phyloP scores from a whole-genome alignment of 2,113 vertebrate genomes.

The Copsychus sechellarum region DNA sequence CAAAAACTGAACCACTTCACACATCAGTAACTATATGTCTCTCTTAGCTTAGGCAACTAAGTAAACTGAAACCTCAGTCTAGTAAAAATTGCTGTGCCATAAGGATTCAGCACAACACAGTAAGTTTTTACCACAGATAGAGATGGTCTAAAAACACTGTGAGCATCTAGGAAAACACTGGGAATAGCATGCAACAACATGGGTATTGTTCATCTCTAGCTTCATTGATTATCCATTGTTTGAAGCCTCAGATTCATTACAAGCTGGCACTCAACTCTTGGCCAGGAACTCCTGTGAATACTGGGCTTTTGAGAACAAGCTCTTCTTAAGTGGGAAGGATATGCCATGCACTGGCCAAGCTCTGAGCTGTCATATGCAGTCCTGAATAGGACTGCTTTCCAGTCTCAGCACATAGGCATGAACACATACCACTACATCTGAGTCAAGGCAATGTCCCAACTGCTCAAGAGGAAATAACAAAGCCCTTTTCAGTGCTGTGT shows the following conservation, averaged over 20 bases:
- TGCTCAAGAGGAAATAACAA: constrained; percentile 4
- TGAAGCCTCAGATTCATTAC: constrained; percentile 35
- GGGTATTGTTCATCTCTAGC: constrained; percentile 11
- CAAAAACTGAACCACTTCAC: not conserved
- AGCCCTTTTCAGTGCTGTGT: not conserved
- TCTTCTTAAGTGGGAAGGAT: not conserved
- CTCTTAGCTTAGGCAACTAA: not conserved
- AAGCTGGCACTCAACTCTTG: constrained; percentile 18
- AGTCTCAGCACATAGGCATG: not conserved
- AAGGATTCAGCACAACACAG: not conserved
- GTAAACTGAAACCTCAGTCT: not conserved
- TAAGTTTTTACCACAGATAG: not conserved
- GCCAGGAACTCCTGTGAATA: constrained; percentile 1
- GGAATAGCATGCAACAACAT: constrained; percentile 37
- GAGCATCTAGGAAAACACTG: constrained; percentile 27
- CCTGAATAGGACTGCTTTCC: not conserved
- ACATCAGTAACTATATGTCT: not conserved
- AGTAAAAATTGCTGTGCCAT: not conserved
- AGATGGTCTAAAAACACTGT: not conserved
- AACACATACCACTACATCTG: not conserved
- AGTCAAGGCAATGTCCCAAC: not conserved
- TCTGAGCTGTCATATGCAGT: not conserved
- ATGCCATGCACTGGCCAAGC: not conserved
- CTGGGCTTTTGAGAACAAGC: constrained; percentile 13
- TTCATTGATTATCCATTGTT: constrained; percentile 49